phyloP scores from a whole-genome alignment of 2,797 vertebrate species.

The Eutrigla gurnardus region DNA sequence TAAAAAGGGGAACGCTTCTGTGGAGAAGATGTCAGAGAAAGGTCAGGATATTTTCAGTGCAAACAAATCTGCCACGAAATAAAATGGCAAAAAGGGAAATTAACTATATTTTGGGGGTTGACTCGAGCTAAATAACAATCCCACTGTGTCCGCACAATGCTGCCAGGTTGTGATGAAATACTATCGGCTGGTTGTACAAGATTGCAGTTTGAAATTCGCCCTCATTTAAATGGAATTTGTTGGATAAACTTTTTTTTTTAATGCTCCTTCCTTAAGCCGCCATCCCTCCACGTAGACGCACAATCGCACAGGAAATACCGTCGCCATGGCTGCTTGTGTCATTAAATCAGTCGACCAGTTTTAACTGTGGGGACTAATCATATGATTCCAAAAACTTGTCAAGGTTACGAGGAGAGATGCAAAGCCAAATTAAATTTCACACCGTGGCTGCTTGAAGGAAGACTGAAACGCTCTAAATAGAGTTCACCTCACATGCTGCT shows the following conservation, averaged over 20 bases:
- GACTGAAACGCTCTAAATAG: conserved; percentile 73
- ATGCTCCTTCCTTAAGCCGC: background rate
- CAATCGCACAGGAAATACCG: background rate
- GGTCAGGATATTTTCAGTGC: conserved; percentile 59
- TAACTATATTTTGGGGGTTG: conserved; percentile 35
- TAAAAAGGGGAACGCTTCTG: conserved; percentile 45
- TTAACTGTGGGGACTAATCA: conserved; percentile 78
- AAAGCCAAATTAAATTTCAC: conserved; percentile 80
- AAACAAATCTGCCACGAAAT: conserved; percentile 55
- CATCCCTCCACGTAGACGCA: conserved; percentile 15
- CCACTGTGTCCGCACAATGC: conserved; percentile 7
- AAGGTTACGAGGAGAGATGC: conserved; percentile 79
- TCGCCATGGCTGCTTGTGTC: conserved; percentile 52
- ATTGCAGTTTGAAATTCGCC: background rate
- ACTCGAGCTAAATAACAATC: conserved; percentile 35
- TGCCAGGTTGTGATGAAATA: conserved; percentile 22
- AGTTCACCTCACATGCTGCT: conserved; percentile 66
- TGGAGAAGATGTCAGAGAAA: conserved; percentile 50
- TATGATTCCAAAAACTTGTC: conserved; percentile 81
- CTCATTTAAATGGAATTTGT: conserved; percentile 21
- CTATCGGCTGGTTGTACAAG: background rate
- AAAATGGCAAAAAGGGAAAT: conserved; percentile 33
- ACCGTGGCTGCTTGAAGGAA: conserved; percentile 65
- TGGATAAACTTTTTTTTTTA: background rate
- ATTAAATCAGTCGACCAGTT: conserved; percentile 76